Base-by-base conservation (phyloP, 2,113 vertebrate species). In the Pelusios castaneus region DNA sequence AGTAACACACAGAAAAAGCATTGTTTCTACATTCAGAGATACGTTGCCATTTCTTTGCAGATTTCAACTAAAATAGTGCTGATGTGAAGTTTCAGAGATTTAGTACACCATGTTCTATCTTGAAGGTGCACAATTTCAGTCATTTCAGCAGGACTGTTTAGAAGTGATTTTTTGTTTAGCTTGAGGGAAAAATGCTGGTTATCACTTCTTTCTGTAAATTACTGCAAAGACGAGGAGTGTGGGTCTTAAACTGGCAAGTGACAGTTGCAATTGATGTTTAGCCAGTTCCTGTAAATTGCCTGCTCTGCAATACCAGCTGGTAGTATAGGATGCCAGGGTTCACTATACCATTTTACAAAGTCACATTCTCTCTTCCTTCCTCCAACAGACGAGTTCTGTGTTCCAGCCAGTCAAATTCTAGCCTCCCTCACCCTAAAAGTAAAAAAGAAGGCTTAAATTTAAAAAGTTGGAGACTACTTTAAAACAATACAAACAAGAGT, bases 351-450 rank as follows among this genome's bases (percentile, higher is more conserved):
- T 83, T 60, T 58, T 41, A 80, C 14, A 52, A 94, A 77, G 89
- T 80, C 55, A 43, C 51, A 78, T 43, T 87, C 80, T 54, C 0
- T 87, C 80, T 54, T 0, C 0, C 22, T 52, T 51, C 1, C 29
- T 56, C 67, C n/a, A 25, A 31, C 63, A 70, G 8, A 70, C n/a
- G 21, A 77, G 49, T 47, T 77, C 70, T 22, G 21, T 4, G 84
- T 17, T 90, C 58, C 38, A 82, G 43, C 8, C 1, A 47, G 27
- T 87, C 7, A 58, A 89, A 31, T 45, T 60, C 27, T 8, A 90
- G 63, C 6, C 75, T 24, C 45, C 3, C 5, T 47, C 52, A 76
- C 75, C 24, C 49, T 58, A 58, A 58, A 58, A 55, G 13, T 38
- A 58, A 70, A 45, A 84, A 85, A 93, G 77, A 3, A 87, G 10